A percentile compares a stretch with the other conserved stretches of the same genome.
Evolutionary conservation across 2,113 vertebrate species (phyloP).

Genomic region (Chaetura pelagica): DNA sequence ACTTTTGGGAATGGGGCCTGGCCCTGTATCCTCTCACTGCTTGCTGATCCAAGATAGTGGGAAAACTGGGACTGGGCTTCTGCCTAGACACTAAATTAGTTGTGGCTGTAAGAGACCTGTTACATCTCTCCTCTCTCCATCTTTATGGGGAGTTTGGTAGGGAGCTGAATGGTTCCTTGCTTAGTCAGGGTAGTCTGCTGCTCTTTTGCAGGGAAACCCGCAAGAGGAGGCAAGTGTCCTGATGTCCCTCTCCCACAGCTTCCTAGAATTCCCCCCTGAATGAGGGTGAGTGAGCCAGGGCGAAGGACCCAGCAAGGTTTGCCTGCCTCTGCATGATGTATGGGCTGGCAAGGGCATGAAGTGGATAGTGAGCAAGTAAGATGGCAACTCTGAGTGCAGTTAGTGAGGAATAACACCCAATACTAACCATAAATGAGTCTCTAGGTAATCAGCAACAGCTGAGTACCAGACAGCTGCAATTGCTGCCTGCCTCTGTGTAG

Average conservation of each 20-base stretch:
- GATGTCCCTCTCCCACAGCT: neutral
- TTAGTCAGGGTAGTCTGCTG: neutral
- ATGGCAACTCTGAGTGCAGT: neutral
- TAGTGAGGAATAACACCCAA: neutral
- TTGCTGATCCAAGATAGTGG: neutral
- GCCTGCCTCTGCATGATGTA: too few species aligned
- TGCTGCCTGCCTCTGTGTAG: neutral
- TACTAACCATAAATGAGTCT: rapidly evolving
- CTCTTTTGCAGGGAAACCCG: neutral
- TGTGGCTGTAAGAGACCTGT: neutral
- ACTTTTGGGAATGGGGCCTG: neutral
- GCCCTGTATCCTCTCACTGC: neutral
- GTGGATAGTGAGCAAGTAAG: neutral
- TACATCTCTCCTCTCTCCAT: rapidly evolving
- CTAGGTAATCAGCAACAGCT: neutral
- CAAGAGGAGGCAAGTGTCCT: neutral
- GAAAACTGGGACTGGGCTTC: neutral
- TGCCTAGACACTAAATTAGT: neutral
- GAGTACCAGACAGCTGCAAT: neutral
- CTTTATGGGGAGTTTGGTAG: rapidly evolving
- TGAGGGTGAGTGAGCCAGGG: rapidly evolving
- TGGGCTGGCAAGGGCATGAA: neutral
- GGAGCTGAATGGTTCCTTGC: neutral
- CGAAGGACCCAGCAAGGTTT: neutral
- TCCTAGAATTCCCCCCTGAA: neutral